Evolutionary conservation across 2,888 invertebrate species (phyloP), one percentile per base, ranked within the genome.

Genomic region (Criorhina ranunculi): DNA sequence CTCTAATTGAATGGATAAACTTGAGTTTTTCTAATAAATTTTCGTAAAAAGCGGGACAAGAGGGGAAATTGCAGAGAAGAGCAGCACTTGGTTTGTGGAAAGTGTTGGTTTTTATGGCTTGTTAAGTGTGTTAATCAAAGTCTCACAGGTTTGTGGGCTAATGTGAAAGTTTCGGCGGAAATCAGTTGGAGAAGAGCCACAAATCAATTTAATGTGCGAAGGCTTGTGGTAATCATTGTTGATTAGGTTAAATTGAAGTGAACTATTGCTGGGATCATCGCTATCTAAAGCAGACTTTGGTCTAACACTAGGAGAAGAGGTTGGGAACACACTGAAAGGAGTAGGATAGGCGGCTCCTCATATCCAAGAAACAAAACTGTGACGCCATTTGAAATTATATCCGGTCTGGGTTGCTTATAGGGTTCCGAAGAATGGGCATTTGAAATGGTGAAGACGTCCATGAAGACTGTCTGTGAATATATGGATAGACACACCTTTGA

Each of bases 1-100:
- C 46, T 49, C 59, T 70, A 59, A 70, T 70, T 70, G 70, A 70
- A 70, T 70, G 70, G 59, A 70, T 70, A 35, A 59, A 29, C 46
- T 37, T 46, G 4, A 46, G 57, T 35, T 59, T 49, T 59, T 57
- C 69, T 69, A 69, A 69, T 55, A 69, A 69, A 69, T 69, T 67
- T 42, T 5, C 17, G 19, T n/a, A 49, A 44, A 5, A 44, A 42
- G 31, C n/a, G 46, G 8, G 0, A 35, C n/a, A n/a, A n/a, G n/a
- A 37, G 35, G n/a, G n/a, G 12, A 69, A 69, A 69, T 69, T 55
- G 11, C n/a, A 35, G 24, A 35, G 55, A 42, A 33, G 55, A 37
- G 51, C 8, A 33, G 53, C 19, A 8, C 8, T 33, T 24, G 15
- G 19, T 17, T 15, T 17, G 17, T 15, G 17, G 40, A 66, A 66